Evolutionary conservation across 2,888 invertebrate species (phyloP).

Genomic region (Pammene fasciana): DNA sequence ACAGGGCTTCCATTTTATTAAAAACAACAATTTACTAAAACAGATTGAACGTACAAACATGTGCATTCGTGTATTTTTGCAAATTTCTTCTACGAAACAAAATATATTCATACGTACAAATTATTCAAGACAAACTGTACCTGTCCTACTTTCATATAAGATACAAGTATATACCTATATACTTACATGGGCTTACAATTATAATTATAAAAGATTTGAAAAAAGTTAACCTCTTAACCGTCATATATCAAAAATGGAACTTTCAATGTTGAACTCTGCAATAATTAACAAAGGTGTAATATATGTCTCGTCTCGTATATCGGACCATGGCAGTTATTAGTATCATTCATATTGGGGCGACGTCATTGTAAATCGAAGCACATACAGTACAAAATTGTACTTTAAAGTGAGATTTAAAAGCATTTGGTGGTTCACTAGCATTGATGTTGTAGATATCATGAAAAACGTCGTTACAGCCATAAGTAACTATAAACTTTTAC

Average conservation of each 20-base stretch:
- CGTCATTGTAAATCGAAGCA: constrained; percentile 44
- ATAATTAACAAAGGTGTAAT: no score
- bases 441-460: constrained; percentile 34
- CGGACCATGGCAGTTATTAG: constrained; percentile 36
- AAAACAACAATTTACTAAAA: neutral
- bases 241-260: no score
- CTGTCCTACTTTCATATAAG: constrained; percentile 67
- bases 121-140: constrained; percentile 55
- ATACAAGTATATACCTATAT: no score
- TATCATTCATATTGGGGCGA: constrained; percentile 45
- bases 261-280: no score
- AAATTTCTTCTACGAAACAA: constrained; percentile 54
- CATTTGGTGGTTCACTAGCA: constrained; percentile 43
- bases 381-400: constrained; percentile 51
- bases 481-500: constrained; percentile 30
- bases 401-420: constrained; percentile 46
- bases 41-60: no score
- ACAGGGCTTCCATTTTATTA: constrained; percentile 55
- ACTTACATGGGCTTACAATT: no score
- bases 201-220: constrained; percentile 42
- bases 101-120: constrained; percentile 70
- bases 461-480: constrained; percentile 26
- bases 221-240: constrained; percentile 1
- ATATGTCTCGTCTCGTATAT: no score
- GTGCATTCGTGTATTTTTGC: no score